Conservation (phyloP, 2,797 vertebrate species). For the Xenentodon cancila region DNA sequence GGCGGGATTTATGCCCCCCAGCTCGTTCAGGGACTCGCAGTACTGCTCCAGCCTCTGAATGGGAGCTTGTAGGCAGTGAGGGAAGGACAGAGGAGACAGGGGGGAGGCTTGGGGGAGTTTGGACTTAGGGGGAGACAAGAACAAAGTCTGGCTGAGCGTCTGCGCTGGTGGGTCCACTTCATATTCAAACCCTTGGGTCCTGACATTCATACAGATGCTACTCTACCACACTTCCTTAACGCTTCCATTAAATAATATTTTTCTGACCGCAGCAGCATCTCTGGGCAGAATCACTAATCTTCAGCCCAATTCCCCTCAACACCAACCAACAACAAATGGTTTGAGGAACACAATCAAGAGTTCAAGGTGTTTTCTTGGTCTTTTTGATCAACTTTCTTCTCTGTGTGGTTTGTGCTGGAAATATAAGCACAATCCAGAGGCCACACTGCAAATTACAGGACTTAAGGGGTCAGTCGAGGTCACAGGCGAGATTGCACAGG, state of each 20-base stretch:
- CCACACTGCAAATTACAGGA: neutral
- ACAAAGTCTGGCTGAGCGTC: neutral
- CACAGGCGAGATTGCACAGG: no score
- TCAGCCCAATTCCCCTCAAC: neutral
- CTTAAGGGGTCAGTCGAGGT: neutral
- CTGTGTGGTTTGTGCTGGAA: neutral
- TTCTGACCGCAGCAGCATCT: neutral
- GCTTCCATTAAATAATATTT: neutral
- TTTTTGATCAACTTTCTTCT: no score
- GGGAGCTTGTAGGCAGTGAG: constrained; percentile 85
- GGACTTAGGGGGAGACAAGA: constrained; percentile 49
- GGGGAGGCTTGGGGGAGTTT: constrained; percentile 76
- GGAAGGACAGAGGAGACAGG: constrained; percentile 77
- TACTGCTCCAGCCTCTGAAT: constrained; percentile 87
- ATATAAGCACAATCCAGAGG: neutral
- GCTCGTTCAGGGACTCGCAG: constrained; percentile 86
- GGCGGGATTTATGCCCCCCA: constrained; percentile 85
- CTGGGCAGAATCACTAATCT: no score
- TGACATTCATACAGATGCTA: neutral
- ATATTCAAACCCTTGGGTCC: neutral
- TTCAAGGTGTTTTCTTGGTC: neutral
- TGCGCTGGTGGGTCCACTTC: constrained; percentile 1
- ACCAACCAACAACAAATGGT: neutral
- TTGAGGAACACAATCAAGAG: neutral
- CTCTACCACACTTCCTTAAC: neutral